Base-by-base conservation (phyloP, 2,797 vertebrate species). In the Emydoidea blandingii region DNA sequence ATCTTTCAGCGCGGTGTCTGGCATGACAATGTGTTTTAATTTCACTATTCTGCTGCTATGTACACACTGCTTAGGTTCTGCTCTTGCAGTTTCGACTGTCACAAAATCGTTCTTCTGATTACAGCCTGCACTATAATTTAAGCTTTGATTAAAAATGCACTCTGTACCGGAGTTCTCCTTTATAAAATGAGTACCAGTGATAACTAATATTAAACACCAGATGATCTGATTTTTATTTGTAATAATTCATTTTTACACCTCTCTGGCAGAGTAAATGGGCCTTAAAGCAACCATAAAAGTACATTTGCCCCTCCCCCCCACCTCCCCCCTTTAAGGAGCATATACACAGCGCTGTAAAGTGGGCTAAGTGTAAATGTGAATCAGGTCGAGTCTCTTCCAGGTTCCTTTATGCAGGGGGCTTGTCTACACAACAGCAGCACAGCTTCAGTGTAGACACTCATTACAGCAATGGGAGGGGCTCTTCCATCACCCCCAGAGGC, bases 111-210 rank as follows among this genome's bases (percentile, higher is more conserved):
- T 86, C n/a, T 56, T 91, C 47, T 86, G 79, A 96, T 94, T 93
- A 85, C 85, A 62, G 56, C 15, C 29, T 86, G 79, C 62, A 56
- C 74, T 90, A 3, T 92, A 92, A 92, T 93, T 93, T 88, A 83
- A 94, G 12, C 56, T 79, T 92, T 93, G 91, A 93, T 94, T 95
- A 52, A 90, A 94, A 90, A 86, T 47, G 18, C 56, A 37, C 29
- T 50, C 41, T 72, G 80, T 88, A 90, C 90, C 78, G 50, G 84
- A 86, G 81, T 78, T 93, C 49, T 34, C 80, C 34, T 86, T 91
- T 90, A 90, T 54, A 93, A 0, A 2, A 83, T 23, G 29, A 72
- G 54, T 78, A 78, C 54, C 85, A 86, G 29, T 83, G 79, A 47
- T 92, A 93, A 86, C 59, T 90, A 83, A 83, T 90, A 83, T 41